Evolutionary conservation across 2,888 invertebrate genomes (phyloP), one percentile per base, ranked within the genome.

Genomic region (Epistrophe grossulariae): DNA sequence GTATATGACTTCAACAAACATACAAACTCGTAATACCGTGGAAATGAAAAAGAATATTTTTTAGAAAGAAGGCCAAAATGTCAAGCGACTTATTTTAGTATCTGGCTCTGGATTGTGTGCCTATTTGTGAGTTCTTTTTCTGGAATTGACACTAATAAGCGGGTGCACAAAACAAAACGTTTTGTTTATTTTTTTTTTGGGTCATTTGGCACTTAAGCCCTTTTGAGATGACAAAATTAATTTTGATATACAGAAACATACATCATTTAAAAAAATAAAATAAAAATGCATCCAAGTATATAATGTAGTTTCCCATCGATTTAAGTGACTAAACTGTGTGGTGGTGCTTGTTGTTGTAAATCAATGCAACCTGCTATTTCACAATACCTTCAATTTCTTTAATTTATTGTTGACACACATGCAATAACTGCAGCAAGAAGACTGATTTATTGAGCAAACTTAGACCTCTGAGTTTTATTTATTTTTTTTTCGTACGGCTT

Each of bases 1-100:
- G 64, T 38, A 60, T 43, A 40, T n/a, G 43, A 60, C 19, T 70
- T 24, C 50, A 45, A 19, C 79, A 38, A 45, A 19, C 79, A 38
- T 38, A 78, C 71, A 57, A n/a, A n/a, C n/a, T n/a, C n/a, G n/a
- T 19, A 82, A 45, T 45, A 17, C 5, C 19, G 24, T 4, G 15
- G 4, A 28, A 24, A 55, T 28, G n/a, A 31, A 48, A 17, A 73
- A 60, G 79, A 48, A 66, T 66, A 72, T 31, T 55, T 55, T 55
- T 66, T 5, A 24, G 11, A 76, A 84, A 84, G 71, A 79, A 84
- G 80, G 72, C 80, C 76, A 80, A 84, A 70, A 76, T 84, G 84
- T 71, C 79, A 84, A 50, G 70, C 70, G 71, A 84, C 52, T 77
- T 84, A 84, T 80, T 71, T 76, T 77, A 19, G 80, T 73, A 59